Conservation (phyloP, 37 sponge, comb jelly and placozoan species). For the Lycopodina hypogea region DNA sequence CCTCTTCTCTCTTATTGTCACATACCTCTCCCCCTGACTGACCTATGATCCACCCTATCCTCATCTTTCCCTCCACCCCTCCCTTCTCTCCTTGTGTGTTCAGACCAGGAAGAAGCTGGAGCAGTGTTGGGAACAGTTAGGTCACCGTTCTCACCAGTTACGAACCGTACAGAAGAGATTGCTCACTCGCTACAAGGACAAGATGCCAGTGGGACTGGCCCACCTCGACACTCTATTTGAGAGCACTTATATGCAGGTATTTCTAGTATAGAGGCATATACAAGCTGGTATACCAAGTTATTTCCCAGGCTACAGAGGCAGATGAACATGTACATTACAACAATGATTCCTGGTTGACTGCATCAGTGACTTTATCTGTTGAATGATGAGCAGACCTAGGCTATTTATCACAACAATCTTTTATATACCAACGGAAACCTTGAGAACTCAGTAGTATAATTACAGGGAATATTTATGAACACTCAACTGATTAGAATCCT, state of each 20-base stretch:
- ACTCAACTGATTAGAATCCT: too few relatives aligned
- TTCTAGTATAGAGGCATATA: background rate
- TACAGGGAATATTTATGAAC: too few relatives aligned
- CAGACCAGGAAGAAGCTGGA: constrained; percentile 53
- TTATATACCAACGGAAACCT: too few relatives aligned
- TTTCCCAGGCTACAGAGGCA: background rate
- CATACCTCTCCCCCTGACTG: too few relatives aligned
- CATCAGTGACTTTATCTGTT: background rate
- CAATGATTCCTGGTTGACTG: background rate
- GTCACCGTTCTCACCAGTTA: constrained; percentile 85
- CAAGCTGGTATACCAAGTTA: background rate
- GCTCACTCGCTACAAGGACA: constrained; percentile 93
- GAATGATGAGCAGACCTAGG: too few relatives aligned
- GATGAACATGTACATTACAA: background rate
- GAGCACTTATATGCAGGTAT: constrained; percentile 83
- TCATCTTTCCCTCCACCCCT: background rate
- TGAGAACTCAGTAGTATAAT: too few relatives aligned
- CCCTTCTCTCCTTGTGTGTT: background rate
- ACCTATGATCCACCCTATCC: too few relatives aligned
- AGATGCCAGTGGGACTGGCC: constrained; percentile 86
- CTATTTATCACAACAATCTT: too few relatives aligned
- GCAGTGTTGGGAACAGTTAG: constrained; percentile 71
- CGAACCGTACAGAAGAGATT: constrained; percentile 91
- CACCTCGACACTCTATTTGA: constrained; percentile 93
- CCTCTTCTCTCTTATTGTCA: background rate